Base-by-base conservation (phyloP, 1,140 invertebrate genomes). In the Mya arenaria region DNA sequence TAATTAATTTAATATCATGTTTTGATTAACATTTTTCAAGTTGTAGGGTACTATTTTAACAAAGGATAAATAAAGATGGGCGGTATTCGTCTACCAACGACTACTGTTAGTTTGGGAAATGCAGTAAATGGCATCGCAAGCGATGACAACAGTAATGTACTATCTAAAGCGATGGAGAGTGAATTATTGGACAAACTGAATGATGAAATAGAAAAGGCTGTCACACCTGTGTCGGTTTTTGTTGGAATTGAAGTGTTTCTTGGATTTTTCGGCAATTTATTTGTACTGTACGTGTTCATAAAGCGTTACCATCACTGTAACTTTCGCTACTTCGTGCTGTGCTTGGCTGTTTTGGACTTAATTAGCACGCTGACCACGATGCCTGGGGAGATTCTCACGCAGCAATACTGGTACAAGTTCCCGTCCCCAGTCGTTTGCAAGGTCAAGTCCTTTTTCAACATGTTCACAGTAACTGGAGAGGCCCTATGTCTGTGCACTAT, bases 401-500 rank as follows among this genome's bases (percentile, higher is more conserved):
- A 87, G 52, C 65, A 62, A 5, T 81, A 75, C 56, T 87, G 86
- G 82, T 88, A 87, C 83, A 86, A 72, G 0, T 88, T 85, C 77
- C 82, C 82, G 13, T 32, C 30, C 2, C 32, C 66, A 13, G 34
- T 48, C 30, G n/a, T 85, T 19, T 88, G 87, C 44, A 85, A 88
- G 68, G 39, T 82, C 2, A 56, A 85, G 17, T 36, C 81, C 19
- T 82, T 81, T 30, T 74, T 85, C 15, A 86, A 84, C 63, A 62
- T 83, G 15, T 87, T 88, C 48, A 86, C 84, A 30, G 82, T 85
- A 13, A 60, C 82, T 28, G 69, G 80, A 0, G 85, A 86, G 19
- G 84, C 84, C 2, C 36, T 82, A 17, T 84, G 69, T 36, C 55
- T 88, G 58, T 30, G 86, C 3, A 72, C 82, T 3, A 83, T 87